Evolutionary conservation across 1,140 invertebrate genomes (phyloP).

Genomic region (Gryllus bimaculatus): DNA sequence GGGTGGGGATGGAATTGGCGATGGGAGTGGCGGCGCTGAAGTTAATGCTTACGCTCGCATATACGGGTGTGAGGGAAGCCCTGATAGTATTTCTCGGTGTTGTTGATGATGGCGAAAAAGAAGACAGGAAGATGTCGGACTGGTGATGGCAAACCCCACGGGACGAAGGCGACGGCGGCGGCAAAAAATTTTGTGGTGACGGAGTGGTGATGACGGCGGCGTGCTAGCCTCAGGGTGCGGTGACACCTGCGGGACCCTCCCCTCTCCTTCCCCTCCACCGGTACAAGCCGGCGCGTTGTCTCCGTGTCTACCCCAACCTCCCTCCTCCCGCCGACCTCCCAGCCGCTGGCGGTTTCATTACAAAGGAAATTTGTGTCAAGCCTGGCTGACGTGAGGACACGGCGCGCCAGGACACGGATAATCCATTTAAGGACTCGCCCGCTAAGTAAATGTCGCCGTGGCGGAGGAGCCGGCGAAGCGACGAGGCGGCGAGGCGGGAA

Average conservation of each 20-base stretch:
- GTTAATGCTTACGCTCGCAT: too few relatives aligned
- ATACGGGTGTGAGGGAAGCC: too few relatives aligned
- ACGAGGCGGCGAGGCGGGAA: too few relatives aligned
- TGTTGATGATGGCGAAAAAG: too few relatives aligned
- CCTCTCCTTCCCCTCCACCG: neutral
- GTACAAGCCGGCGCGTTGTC: neutral
- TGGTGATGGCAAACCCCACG: neutral
- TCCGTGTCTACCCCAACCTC: neutral
- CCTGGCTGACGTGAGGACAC: neutral
- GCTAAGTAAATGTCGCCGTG: neutral
- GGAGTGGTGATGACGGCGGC: too few relatives aligned
- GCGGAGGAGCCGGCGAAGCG: neutral
- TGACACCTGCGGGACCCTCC: neutral
- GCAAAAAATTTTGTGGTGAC: too few relatives aligned
- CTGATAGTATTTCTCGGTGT: too few relatives aligned
- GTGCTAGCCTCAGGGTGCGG: too few relatives aligned
- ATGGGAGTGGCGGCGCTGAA: too few relatives aligned
- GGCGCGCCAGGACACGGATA: neutral
- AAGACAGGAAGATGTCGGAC: too few relatives aligned
- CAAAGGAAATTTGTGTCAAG: constrained; percentile 4
- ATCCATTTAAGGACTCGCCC: neutral
- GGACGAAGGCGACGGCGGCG: neutral
- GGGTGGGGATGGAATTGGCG: too few relatives aligned
- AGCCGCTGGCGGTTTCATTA: neutral
- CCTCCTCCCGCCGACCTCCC: neutral